Conservation (phyloP, 2,797 vertebrate genomes). For the Echeneis naucrates region DNA sequence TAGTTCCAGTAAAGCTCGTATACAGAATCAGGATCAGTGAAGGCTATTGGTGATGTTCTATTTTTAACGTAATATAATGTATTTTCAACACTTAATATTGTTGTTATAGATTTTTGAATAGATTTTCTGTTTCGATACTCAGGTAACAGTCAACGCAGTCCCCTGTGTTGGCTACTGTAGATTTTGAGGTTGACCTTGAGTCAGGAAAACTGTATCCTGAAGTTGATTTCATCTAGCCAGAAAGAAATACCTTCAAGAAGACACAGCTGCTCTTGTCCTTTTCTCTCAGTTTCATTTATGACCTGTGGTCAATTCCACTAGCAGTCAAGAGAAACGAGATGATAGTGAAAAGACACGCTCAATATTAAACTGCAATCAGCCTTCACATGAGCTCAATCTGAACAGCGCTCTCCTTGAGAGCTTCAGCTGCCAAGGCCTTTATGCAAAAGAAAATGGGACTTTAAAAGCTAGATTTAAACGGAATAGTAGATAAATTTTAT, state of each 20-base stretch:
- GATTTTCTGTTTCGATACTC: neutral
- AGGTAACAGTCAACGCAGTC: too few relatives aligned
- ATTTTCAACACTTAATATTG: too few relatives aligned
- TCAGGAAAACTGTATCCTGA: constrained; percentile 13
- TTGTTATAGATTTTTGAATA: too few relatives aligned
- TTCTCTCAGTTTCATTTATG: neutral
- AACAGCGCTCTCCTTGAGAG: constrained; percentile 4
- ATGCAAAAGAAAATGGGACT: constrained; percentile 6
- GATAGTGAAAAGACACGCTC: constrained; percentile 5
- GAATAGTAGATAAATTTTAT: constrained; percentile 8
- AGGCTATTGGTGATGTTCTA: neutral
- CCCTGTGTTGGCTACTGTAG: neutral
- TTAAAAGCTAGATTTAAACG: neutral
- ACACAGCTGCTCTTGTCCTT: constrained; percentile 11
- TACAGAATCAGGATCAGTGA: neutral
- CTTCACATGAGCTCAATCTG: constrained; percentile 27
- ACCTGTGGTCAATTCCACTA: constrained; percentile 6
- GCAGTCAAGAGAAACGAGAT: constrained; percentile 30
- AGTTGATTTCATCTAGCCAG: neutral
- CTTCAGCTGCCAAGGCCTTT: neutral
- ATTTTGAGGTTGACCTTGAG: constrained; percentile 11
- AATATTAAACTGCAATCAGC: constrained; percentile 37
- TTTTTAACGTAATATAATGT: neutral
- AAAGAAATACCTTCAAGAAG: constrained; percentile 19
- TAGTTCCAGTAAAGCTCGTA: neutral